Base-by-base conservation (phyloP, 2,113 vertebrate genomes). In the Solea senegalensis region DNA sequence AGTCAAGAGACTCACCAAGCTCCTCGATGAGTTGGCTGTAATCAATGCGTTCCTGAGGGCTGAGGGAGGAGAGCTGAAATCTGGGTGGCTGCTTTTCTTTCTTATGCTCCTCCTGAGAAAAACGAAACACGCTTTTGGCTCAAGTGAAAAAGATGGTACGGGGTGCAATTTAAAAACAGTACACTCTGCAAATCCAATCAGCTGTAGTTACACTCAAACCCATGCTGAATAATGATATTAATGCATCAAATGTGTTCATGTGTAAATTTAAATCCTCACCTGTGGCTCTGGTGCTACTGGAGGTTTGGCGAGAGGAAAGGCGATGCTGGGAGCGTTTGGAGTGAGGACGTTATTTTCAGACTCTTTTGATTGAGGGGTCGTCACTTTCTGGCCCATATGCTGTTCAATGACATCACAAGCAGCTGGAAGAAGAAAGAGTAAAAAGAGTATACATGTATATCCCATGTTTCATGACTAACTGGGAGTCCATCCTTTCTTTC, bases 1-100 rank as follows among this genome's bases (percentile, higher is more conserved):
- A 81, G 58, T 4, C 1, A 62, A 8, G 41, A 56, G 43, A 69
- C 75, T 84, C 92, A 99, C 98, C 97, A 63, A 99, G 92, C 92
- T 98, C 90, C 89, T 99, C 96, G 85, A 99, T 99, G 71, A 99
- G 94, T 79, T 96, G 95, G 86, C 94, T 96, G 92, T 98, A 99
- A 90, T 98, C 95, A 55, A 98, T 94, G 88, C 97, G 95, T 76
- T 99, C 97, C 88, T 98, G 96, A 78, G 97, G 96, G 90, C 94
- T 97, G 86, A 99, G 94, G 39, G 97, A 98, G 65, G 98, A 99
- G 67, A 99, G 86, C 90, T 98, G 97, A 85, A 99, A 99, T 84
- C 94, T 94, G 50, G 93, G 94, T 0, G 86, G 85, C 12, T 78
- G 63, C 63, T 92, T 92, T 80, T 88, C 81, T 58, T 82, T 78